These are phyloP conservation scores for Mionectes macconnelli DNA, from an alignment of 2,113 vertebrate genomes.

Conservation along the genomic window DNA sequence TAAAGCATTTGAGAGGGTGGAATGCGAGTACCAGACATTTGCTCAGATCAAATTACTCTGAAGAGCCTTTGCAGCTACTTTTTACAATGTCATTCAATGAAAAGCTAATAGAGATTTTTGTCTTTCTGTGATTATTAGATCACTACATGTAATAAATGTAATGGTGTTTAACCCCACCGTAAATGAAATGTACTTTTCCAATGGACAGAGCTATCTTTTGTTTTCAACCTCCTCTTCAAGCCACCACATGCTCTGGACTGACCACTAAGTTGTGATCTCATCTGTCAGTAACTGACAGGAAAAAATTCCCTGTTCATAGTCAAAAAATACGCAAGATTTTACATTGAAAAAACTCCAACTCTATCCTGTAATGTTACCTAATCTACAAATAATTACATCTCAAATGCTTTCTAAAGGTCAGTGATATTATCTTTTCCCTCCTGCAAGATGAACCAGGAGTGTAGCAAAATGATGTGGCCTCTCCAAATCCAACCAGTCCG, in stretches of 20 bases:
- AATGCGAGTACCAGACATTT: not conserved
- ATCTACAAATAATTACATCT: not conserved
- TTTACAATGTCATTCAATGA: not conserved
- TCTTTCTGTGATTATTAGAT: not conserved
- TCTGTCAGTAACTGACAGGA: not conserved
- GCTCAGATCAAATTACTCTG: not conserved
- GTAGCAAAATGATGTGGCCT: not conserved
- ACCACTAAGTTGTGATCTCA: not conserved
- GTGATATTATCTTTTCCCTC: not conserved
- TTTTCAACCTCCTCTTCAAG: not conserved
- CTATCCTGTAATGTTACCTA: not conserved
- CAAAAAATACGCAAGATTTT: not conserved
- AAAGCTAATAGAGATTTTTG: not conserved
- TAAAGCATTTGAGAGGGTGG: not conserved
- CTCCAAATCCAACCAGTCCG: not conserved
- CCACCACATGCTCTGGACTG: not conserved
- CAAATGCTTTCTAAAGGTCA: not conserved
- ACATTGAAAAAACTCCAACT: not conserved
- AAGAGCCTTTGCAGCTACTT: not conserved
- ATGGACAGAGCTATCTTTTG: not conserved
- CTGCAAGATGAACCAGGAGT: not conserved
- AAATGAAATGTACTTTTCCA: not conserved
- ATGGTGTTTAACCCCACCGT: not conserved
- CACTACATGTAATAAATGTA: not conserved
- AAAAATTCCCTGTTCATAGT: not conserved